phyloP scores from a whole-genome alignment of 2,888 invertebrate genomes.

The Drosophila kambysellisi region DNA sequence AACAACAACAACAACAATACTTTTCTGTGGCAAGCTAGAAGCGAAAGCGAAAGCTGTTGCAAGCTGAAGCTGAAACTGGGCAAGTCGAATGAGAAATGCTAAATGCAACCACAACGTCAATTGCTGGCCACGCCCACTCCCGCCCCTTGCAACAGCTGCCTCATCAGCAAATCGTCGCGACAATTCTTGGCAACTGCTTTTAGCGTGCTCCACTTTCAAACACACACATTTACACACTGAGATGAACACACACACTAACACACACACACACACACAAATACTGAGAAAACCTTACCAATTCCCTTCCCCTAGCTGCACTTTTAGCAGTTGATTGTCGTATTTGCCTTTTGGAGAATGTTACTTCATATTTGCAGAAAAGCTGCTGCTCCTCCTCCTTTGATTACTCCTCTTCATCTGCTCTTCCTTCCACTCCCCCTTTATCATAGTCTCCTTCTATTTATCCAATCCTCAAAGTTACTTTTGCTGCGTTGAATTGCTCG shows the following conservation, averaged over 20 bases:
- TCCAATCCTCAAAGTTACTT: constrained; percentile 7
- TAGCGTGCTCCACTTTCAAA: constrained; percentile 45
- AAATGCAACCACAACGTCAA: constrained; percentile 77
- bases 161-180: constrained; percentile 70
- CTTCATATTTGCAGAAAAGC: constrained; percentile 15
- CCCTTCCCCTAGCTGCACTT: constrained; percentile 27
- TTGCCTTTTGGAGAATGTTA: constrained; percentile 36
- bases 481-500: constrained; percentile 66
- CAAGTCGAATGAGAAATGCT: constrained; percentile 43
- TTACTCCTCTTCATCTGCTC: no score
- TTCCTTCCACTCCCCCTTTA: not conserved
- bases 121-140: constrained; percentile 66
- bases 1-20: constrained; percentile 26
- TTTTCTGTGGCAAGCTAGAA: constrained; percentile 9
- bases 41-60: constrained; percentile 56
- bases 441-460: not conserved
- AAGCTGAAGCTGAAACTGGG: constrained; percentile 12
- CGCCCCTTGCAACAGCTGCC: constrained; percentile 29
- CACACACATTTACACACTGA: constrained; percentile 1
- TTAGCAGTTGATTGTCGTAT: constrained; percentile 50
- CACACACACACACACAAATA: not conserved
- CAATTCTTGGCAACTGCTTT: constrained; percentile 76
- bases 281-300: no score
- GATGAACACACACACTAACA: not conserved
- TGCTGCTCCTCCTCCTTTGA: not conserved